A percentile compares a stretch with the other conserved stretches of the same genome.
phyloP scores from a whole-genome alignment of 2,113 vertebrate genomes.

The Euleptes europaea region DNA sequence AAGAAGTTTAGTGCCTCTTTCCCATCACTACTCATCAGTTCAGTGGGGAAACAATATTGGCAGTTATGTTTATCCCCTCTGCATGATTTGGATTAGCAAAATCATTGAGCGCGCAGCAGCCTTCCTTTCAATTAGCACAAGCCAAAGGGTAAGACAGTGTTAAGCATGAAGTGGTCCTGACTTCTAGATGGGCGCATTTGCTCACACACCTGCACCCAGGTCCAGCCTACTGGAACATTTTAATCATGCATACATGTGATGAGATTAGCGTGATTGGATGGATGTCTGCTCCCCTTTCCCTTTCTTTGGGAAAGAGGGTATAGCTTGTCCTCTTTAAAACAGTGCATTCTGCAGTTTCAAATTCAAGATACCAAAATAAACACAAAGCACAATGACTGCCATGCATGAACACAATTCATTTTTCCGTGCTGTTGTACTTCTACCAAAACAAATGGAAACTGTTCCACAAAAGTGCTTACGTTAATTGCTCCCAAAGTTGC shows the following conservation, averaged over 20 bases:
- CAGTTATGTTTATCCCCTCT: conserved; percentile 10
- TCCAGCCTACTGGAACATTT: conserved; percentile 38
- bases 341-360: not conserved
- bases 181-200: not conserved
- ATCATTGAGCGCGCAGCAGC: not conserved
- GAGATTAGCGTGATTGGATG: not conserved
- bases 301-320: not conserved
- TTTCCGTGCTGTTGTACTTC: not conserved
- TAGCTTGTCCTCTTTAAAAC: not conserved
- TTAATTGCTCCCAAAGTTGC: not conserved
- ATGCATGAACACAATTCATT: not conserved
- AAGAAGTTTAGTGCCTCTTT: not conserved
- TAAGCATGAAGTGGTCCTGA: not conserved
- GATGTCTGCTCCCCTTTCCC: conserved; percentile 19
- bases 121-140: conserved; percentile 15
- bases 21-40: conserved; percentile 8
- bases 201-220: conserved; percentile 10
- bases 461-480: too few species aligned
- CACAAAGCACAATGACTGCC: not conserved
- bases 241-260: not conserved
- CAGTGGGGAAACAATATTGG: conserved; percentile 19
- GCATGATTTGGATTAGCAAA: conserved; percentile 21
- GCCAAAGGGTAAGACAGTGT: not conserved
- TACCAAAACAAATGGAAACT: not conserved
- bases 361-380: not conserved